These are phyloP conservation scores for Salpingus planirostris DNA, from an alignment of 2,888 invertebrate species.

Conservation along the genomic window DNA sequence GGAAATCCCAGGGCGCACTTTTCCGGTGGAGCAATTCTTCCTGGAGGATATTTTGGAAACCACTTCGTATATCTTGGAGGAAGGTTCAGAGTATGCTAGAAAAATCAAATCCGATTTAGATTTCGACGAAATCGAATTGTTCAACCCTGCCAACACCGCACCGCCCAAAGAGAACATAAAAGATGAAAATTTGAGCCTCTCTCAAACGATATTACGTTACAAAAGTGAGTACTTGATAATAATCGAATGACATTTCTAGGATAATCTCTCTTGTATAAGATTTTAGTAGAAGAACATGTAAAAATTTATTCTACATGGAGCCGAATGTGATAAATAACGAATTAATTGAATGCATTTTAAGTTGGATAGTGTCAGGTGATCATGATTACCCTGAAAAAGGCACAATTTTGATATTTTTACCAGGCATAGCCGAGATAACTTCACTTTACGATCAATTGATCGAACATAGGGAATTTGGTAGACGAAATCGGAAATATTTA, in stretches of 20 bases:
- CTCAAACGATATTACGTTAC: constrained; percentile 61
- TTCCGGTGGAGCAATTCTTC: constrained; percentile 72
- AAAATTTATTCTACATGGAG: constrained; percentile 69
- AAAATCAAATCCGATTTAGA: constrained; percentile 46
- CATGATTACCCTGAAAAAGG: constrained; percentile 61
- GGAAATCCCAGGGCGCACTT: constrained; percentile 76
- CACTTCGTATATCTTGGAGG: constrained; percentile 52
- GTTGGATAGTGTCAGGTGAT: constrained; percentile 60
- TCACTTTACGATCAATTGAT: constrained; percentile 57
- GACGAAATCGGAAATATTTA: constrained; percentile 54
- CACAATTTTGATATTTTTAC: constrained; percentile 71
- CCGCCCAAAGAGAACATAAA: constrained; percentile 52
- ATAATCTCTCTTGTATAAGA: constrained; percentile 32
- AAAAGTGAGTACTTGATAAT: too few species aligned
- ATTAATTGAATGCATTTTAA: constrained; percentile 60
- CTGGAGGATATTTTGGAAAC: constrained; percentile 73
- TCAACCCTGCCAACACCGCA: constrained; percentile 49
- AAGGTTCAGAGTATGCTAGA: constrained; percentile 54
- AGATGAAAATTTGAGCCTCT: constrained; percentile 63
- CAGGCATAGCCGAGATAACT: constrained; percentile 73
- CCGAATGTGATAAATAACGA: constrained; percentile 70
- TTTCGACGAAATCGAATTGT: constrained; percentile 54
- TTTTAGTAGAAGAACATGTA: constrained; percentile 56
- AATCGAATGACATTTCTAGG: too few species aligned
- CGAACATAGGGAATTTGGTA: constrained; percentile 56